Evolutionary conservation across 2,797 vertebrate genomes (phyloP), one percentile per base, ranked within the genome.

Genomic region (Eptatretus atami): DNA sequence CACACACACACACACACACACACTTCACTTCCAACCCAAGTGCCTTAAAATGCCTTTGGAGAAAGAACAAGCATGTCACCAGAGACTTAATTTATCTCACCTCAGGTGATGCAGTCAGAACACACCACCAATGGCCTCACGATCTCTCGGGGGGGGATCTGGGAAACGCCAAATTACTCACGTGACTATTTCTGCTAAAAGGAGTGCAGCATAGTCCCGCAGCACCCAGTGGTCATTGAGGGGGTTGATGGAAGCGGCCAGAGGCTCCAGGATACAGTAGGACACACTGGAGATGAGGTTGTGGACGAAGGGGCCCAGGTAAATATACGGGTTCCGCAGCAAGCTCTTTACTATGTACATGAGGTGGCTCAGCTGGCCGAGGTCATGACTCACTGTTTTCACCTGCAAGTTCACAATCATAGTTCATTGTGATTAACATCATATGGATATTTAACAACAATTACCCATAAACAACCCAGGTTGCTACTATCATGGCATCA

Each of bases 211-310:
- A 0, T 82, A 86, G 68, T 94, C 86, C 1, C 85, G 70, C 14
- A 94, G 77, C 3, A 84, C 86, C 86, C 86, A 88, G 77, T 94
- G 86, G 75, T 92, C 86, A 4, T 94, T 94, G 44, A 90, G 78
- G 1, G 86, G 86, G 72, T 92, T 94, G 70, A 94, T 92, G 72
- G 86, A 94, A 64, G 86, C 86, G 0, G 84, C 86, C 64, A 94
- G 75, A 0, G 86, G 86, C 75, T 94, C 86, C 66, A 92, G 70
- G 68, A 90, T 85, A 65, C 86, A 94, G 74, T 94, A 94, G 73
- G 86, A 80, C 70, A 88, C 84, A 1, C 85, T 90, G 72, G 77
- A 80, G 15, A 87, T 80, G 54, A 94, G 73, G 69, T 82, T 87
- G 54, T 82, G 79, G 1, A 84, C 81, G 1, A 90, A 92, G 1